Percentiles rank a stretch among this genome's conserved stretches.
phyloP scores from a whole-genome alignment of 1,140 invertebrate genomes.

The Calephelis virginiensis region DNA sequence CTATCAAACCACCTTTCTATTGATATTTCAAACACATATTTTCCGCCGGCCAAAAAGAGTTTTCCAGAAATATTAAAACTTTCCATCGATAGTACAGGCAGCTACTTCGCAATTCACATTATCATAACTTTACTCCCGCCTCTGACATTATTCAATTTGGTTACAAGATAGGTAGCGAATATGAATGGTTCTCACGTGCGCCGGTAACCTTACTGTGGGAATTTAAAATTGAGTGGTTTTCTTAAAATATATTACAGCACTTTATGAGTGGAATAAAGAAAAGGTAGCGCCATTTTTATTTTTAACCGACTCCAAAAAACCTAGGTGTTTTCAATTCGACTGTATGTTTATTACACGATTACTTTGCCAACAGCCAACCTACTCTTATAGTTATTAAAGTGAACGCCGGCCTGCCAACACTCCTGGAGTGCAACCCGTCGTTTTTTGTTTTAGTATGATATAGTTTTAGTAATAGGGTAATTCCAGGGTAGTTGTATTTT shows the following conservation, averaged over 20 bases:
- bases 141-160: constrained; percentile 71
- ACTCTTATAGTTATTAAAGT: too few relatives aligned
- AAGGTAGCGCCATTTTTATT: too few relatives aligned
- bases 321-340: too few relatives aligned
- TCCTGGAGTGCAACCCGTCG: too few relatives aligned
- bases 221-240: constrained; percentile 49
- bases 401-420: too few relatives aligned
- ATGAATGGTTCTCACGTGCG: constrained; percentile 46
- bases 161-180: constrained; percentile 62
- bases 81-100: constrained; percentile 17
- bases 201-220: constrained; percentile 38
- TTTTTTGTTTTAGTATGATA: too few relatives aligned
- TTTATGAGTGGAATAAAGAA: background rate
- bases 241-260: constrained; percentile 19
- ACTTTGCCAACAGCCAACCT: too few relatives aligned
- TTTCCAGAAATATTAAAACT: constrained; percentile 27
- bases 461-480: too few relatives aligned
- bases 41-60: constrained; percentile 38
- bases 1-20: background rate
- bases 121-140: constrained; percentile 66
- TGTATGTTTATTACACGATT: too few relatives aligned
- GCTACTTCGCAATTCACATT: constrained; percentile 38
- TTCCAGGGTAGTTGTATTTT: too few relatives aligned
- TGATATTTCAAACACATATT: constrained; percentile 35
- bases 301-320: too few relatives aligned